Conservation (phyloP, 2,888 invertebrate genomes). For the Hyalella azteca region DNA sequence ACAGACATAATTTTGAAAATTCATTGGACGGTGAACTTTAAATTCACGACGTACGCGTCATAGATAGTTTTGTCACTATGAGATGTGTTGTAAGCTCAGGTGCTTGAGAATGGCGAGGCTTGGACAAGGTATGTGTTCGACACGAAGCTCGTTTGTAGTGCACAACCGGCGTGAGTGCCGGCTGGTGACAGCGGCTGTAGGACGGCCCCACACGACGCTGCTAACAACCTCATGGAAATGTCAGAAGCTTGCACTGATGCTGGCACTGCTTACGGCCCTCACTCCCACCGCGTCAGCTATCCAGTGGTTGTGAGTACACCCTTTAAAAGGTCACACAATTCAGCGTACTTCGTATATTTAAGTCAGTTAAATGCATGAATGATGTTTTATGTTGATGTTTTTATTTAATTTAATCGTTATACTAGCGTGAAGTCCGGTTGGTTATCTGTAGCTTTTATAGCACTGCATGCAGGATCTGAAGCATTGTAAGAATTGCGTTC, state of each 20-base stretch:
- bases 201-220: not conserved
- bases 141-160: not conserved
- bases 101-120: not conserved
- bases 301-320: conserved; percentile 22
- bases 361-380: not conserved
- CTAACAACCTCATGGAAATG: not conserved
- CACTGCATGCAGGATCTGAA: not conserved
- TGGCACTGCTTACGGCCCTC: not conserved
- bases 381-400: not conserved
- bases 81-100: not conserved
- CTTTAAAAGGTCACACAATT: too few species aligned
- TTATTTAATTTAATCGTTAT: not conserved
- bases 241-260: not conserved
- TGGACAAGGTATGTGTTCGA: not conserved
- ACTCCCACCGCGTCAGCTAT: not conserved
- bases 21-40: not conserved
- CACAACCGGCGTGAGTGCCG: not conserved
- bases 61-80: not conserved
- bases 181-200: not conserved
- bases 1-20: not conserved
- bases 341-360: too few species aligned
- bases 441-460: not conserved
- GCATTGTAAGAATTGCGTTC: not conserved
- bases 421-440: not conserved
- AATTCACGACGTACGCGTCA: not conserved